A percentile compares a stretch with the other conserved stretches of the same genome.
These are phyloP conservation scores for Andrena minutula DNA, from an alignment of 2,888 invertebrate species.

Conservation along the genomic window DNA sequence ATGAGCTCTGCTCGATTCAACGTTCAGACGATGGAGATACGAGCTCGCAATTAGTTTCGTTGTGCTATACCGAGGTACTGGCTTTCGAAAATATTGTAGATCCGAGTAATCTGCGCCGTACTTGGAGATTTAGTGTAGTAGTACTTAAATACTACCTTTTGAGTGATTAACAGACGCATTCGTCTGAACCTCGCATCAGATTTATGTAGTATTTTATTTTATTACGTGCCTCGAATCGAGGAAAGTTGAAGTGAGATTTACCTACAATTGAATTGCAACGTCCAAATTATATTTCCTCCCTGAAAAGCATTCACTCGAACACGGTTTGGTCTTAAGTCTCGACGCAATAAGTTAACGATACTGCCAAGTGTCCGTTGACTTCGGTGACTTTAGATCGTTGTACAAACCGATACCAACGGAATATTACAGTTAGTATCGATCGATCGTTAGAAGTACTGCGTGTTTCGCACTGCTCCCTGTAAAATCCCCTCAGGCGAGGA, in stretches of 20 bases:
- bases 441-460: not conserved
- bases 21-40: not conserved
- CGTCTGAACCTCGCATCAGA: no score
- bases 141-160: no score
- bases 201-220: no score
- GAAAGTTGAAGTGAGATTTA: no score
- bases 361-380: not conserved
- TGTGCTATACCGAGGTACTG: not conserved
- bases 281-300: not conserved
- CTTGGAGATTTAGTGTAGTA: no score
- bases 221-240: no score
- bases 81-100: no score
- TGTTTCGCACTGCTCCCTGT: not conserved
- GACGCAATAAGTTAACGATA: conserved; percentile 14
- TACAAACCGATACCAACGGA: not conserved
- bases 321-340: not conserved
- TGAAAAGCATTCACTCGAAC: not conserved
- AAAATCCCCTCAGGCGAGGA: conserved; percentile 14
- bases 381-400: not conserved
- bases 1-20: not conserved
- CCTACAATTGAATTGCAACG: not conserved
- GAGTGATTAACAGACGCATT: no score
- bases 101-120: no score
- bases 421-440: not conserved
- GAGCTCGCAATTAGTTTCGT: not conserved